Evolutionary conservation across 2,113 vertebrate species (phyloP), one percentile per base, ranked within the genome.

Genomic region (Hippocampus mohnikei): DNA sequence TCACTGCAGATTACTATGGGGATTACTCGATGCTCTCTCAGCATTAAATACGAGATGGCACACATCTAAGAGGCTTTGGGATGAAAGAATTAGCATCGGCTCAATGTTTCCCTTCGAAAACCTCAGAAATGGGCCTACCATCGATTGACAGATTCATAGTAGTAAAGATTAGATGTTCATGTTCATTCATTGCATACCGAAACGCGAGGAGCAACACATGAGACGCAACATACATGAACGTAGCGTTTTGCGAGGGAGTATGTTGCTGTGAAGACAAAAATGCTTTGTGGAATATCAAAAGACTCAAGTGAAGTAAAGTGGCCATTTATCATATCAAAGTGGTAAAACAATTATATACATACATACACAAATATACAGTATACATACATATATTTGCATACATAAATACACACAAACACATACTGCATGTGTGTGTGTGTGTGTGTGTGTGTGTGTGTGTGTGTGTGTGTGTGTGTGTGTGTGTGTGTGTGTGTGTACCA

Each of bases 11-110:
- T 90, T 87, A 88, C 76, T 37, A 70, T 66, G 80, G 65, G 81
- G 87, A 89, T 88, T 90, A 90, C 74, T 77, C n/a, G 66, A 80
- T 18, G 80, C 87, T 86, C 66, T 71, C 79, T 76, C 79, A 84
- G 83, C 77, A 84, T 84, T 87, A 76, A 86, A 82, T 82, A 62
- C 85, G 87, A 88, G 84, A 85, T 67, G 37, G 67, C 53, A 60
- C 71, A 70, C 59, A 73, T 76, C 71, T 85, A 89, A 90, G 88
- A 87, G 56, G 82, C 78, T 88, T 89, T 84, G 66, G 41, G 37
- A 71, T 55, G 69, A 71, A 79, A 79, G 42, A 79, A 74, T 77
- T 77, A 81, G 50, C 61, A 37, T 27, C 60, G 52, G 37, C 72
- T 68, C 59, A 58, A 66, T 40, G 58, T 41, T 69, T 37, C 74